Evolutionary conservation across 2,888 invertebrate genomes (phyloP).

Genomic region (Diaperis boleti): DNA sequence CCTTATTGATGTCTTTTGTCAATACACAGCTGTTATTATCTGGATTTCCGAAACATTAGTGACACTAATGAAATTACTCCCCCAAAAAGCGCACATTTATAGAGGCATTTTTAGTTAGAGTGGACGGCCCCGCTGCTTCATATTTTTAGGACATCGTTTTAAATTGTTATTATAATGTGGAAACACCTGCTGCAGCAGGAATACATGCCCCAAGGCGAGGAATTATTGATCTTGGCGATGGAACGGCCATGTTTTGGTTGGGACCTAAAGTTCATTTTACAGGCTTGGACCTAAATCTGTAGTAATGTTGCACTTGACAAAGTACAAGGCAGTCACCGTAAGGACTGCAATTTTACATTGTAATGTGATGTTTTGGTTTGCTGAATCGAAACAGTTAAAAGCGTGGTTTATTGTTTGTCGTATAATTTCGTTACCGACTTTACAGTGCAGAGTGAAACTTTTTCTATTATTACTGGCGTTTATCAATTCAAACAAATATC

Average conservation of each 20-base stretch:
- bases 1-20: slow-evolving; percentile 23
- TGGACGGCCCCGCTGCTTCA: background rate
- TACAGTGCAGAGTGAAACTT: too few species aligned
- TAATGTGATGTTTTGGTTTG: too few species aligned
- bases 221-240: slow-evolving; percentile 23
- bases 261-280: too few species aligned
- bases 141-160: background rate
- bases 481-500: too few species aligned
- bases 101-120: background rate
- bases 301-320: too few species aligned
- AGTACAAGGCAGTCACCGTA: too few species aligned
- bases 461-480: too few species aligned
- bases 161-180: slow-evolving; percentile 13
- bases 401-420: too few species aligned
- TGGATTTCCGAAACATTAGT: slow-evolving; percentile 8
- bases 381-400: too few species aligned
- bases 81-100: background rate
- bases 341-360: too few species aligned
- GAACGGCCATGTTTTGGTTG: slow-evolving; percentile 19
- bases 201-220: slow-evolving; percentile 1
- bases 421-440: too few species aligned
- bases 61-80: slow-evolving; percentile 5
- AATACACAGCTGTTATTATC: slow-evolving; percentile 1
- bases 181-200: slow-evolving; percentile 23
- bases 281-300: background rate